phyloP scores from a whole-genome alignment of 2,888 invertebrate genomes.

The Hymenopus coronatus region DNA sequence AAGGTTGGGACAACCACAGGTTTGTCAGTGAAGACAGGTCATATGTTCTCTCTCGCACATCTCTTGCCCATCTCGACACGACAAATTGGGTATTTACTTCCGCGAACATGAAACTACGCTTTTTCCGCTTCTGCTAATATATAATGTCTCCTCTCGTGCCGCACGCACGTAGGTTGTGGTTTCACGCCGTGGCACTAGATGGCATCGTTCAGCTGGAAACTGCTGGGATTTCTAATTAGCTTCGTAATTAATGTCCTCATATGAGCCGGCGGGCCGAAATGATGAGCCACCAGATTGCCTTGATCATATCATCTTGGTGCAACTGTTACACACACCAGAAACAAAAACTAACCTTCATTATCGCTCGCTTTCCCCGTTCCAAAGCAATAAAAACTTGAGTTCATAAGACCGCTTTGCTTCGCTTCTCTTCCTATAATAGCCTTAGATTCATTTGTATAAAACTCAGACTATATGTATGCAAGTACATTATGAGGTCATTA shows the following conservation, averaged over 20 bases:
- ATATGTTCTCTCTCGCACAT: not conserved
- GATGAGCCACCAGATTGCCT: not conserved
- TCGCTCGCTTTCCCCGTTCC: not conserved
- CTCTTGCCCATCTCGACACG: not conserved
- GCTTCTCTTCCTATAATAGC: not conserved
- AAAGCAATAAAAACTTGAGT: not conserved
- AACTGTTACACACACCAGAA: not conserved
- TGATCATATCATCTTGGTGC: not conserved
- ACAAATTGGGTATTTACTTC: not conserved
- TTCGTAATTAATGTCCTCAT: not conserved
- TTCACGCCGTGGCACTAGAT: not conserved
- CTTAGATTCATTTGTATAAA: not conserved
- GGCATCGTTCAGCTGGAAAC: not conserved
- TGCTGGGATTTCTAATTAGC: not conserved
- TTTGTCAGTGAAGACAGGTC: not conserved
- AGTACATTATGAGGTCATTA: not conserved
- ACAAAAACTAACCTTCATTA: not conserved
- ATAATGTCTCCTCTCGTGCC: not conserved
- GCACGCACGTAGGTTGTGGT: not conserved
- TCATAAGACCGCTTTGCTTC: not conserved
- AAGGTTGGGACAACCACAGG: too few species aligned
- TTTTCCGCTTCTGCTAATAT: not conserved
- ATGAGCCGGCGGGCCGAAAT: not conserved
- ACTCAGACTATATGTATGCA: not conserved
- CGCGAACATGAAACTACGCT: not conserved